These are phyloP conservation scores for Podarcis siculus DNA, from an alignment of 2,797 vertebrate genomes.

Conservation along the genomic window DNA sequence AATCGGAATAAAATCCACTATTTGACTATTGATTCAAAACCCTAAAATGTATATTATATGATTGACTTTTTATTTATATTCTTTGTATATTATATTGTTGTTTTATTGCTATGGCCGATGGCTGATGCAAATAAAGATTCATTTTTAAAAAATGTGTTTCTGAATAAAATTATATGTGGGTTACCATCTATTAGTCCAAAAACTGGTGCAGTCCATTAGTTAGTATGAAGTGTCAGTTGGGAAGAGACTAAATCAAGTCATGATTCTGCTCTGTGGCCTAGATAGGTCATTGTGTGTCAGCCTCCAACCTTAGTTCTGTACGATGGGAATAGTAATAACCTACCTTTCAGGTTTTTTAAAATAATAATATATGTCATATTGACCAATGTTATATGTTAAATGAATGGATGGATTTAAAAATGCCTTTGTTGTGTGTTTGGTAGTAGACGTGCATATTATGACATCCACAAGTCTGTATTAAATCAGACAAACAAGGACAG, in stretches of 20 bases:
- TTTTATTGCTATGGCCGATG: too few species aligned
- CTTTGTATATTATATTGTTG: too few species aligned
- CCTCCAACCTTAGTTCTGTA: background rate
- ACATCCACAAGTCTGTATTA: slow-evolving; percentile 40
- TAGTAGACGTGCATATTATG: slow-evolving; percentile 34
- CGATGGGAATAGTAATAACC: background rate
- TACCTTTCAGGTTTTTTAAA: background rate
- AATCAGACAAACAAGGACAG: slow-evolving; percentile 65
- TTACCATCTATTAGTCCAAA: background rate
- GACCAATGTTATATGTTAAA: background rate
- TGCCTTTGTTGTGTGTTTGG: slow-evolving; percentile 14
- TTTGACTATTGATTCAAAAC: too few species aligned
- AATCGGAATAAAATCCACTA: too few species aligned
- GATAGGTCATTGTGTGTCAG: background rate
- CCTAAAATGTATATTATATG: too few species aligned
- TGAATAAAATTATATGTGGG: background rate
- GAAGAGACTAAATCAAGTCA: background rate
- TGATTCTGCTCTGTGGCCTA: background rate
- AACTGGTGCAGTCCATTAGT: background rate
- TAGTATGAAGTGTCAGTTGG: background rate
- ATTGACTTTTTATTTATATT: too few species aligned
- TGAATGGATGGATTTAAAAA: background rate
- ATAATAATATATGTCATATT: background rate
- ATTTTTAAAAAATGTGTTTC: too few species aligned
- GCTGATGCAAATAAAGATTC: too few species aligned